Evolutionary conservation across 2,888 invertebrate species (phyloP).

Genomic region (Pharmacophagus antenor): DNA sequence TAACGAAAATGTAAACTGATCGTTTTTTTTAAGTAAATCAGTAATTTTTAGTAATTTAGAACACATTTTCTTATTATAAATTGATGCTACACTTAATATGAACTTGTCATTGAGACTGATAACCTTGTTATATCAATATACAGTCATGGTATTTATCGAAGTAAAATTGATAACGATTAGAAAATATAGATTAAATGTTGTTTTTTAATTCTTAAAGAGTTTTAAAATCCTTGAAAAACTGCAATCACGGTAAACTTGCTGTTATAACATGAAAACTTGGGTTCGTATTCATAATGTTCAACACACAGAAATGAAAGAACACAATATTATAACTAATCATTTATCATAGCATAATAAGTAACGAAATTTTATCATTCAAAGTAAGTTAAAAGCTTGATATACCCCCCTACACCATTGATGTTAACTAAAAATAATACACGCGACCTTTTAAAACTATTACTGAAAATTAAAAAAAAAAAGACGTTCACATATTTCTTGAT

Average conservation of each 20-base stretch:
- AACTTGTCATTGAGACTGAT: conserved; percentile 18
- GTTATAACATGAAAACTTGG: neutral
- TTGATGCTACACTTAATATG: neutral
- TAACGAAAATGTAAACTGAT: conserved; percentile 55
- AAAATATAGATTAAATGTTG: neutral
- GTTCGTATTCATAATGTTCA: too few relatives aligned
- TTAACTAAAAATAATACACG: too few relatives aligned
- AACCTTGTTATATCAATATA: conserved; percentile 1
- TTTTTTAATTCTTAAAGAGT: neutral
- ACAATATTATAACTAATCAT: too few relatives aligned
- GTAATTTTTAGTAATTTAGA: conserved; percentile 44
- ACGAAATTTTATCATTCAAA: too few relatives aligned
- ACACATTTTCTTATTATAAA: conserved; percentile 13
- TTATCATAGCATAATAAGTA: too few relatives aligned
- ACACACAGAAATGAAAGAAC: too few relatives aligned
- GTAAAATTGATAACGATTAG: neutral
- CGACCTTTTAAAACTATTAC: too few relatives aligned
- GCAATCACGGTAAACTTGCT: neutral
- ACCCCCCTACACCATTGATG: too few relatives aligned
- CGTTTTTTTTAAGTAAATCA: conserved; percentile 47
- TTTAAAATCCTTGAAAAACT: too few relatives aligned
- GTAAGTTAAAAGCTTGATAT: too few relatives aligned
- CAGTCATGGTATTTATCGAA: neutral
- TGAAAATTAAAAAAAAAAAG: too few relatives aligned
- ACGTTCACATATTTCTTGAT: too few relatives aligned